Evolutionary conservation across 2,888 invertebrate genomes (phyloP).

Genomic region (Tinea semifulvella): DNA sequence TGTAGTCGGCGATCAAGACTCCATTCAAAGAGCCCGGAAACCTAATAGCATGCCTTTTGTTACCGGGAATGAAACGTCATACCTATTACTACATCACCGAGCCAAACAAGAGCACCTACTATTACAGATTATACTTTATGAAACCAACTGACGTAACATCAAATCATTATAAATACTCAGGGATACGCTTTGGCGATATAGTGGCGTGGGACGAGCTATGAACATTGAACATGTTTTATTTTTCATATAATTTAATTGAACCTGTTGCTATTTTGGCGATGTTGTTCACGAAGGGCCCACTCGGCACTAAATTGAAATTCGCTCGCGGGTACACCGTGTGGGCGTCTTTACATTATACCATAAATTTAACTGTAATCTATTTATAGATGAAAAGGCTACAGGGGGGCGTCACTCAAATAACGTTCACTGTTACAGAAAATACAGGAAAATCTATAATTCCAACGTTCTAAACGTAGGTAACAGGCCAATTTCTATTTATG

Average conservation of each 20-base stretch:
- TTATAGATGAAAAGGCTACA: slow-evolving; percentile 36
- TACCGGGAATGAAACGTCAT: slow-evolving; percentile 7
- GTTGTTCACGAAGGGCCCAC: slow-evolving; percentile 9
- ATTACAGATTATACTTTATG: not conserved
- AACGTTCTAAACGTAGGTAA: slow-evolving; percentile 5
- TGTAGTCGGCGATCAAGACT: slow-evolving; percentile 13
- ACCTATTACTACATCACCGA: slow-evolving; percentile 2
- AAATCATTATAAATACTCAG: not conserved
- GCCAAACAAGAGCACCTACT: not conserved
- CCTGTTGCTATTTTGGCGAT: slow-evolving; percentile 3
- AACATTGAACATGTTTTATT: too few species aligned
- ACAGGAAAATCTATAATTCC: slow-evolving; percentile 8
- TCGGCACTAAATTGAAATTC: slow-evolving; percentile 6
- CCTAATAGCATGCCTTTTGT: slow-evolving; percentile 15
- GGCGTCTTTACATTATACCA: slow-evolving; percentile 45
- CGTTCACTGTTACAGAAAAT: not conserved
- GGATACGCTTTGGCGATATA: too few species aligned
- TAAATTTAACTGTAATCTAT: slow-evolving; percentile 44
- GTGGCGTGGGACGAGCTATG: slow-evolving; percentile 3
- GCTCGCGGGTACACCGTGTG: slow-evolving; percentile 25
- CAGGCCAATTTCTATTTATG: slow-evolving; percentile 4
- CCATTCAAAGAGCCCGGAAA: slow-evolving; percentile 12
- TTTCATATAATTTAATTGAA: not conserved
- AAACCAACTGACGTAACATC: not conserved
- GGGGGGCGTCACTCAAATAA: slow-evolving; percentile 11